Conservation (phyloP, 2,797 vertebrate genomes). For the Propithecus deckenii region DNA sequence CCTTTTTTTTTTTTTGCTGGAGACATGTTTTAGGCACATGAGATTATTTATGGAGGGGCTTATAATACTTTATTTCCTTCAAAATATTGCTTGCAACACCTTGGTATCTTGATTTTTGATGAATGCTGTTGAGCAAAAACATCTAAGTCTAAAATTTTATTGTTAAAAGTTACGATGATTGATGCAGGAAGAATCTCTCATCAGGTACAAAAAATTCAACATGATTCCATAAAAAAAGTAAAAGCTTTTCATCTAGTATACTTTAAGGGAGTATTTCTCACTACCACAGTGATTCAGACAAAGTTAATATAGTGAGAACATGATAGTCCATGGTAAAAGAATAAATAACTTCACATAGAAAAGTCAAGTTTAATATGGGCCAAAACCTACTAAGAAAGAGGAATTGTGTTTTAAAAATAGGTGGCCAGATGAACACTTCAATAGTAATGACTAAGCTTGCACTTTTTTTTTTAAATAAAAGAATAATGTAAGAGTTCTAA, state of each 20-base stretch:
- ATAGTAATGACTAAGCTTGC: conserved; percentile 63
- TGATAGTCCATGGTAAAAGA: conserved; percentile 71
- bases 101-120: conserved; percentile 59
- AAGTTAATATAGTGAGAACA: conserved; percentile 55
- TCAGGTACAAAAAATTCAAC: conserved; percentile 51
- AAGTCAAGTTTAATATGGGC: conserved; percentile 62
- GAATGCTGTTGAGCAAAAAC: conserved; percentile 45
- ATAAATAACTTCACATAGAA: conserved; percentile 59
- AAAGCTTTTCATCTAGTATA: conserved; percentile 62
- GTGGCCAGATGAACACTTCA: conserved; percentile 74
- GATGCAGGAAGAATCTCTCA: conserved; percentile 54
- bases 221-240: conserved; percentile 36
- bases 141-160: conserved; percentile 34
- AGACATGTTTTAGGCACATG: not conserved
- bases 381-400: conserved; percentile 76
- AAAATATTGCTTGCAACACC: conserved; percentile 41
- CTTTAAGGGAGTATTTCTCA: conserved; percentile 59
- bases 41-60: not conserved
- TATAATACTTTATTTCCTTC: not conserved
- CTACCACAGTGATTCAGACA: conserved; percentile 13
- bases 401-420: conserved; percentile 74
- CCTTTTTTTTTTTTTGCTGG: not conserved
- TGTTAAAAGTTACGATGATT: conserved; percentile 45
- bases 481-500: conserved; percentile 54
- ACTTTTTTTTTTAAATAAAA: not conserved